A percentile compares a stretch with the other conserved stretches of the same genome.
These are phyloP conservation scores for Drosophila pseudotakahashii DNA, from an alignment of 2,888 invertebrate genomes.

Conservation along the genomic window DNA sequence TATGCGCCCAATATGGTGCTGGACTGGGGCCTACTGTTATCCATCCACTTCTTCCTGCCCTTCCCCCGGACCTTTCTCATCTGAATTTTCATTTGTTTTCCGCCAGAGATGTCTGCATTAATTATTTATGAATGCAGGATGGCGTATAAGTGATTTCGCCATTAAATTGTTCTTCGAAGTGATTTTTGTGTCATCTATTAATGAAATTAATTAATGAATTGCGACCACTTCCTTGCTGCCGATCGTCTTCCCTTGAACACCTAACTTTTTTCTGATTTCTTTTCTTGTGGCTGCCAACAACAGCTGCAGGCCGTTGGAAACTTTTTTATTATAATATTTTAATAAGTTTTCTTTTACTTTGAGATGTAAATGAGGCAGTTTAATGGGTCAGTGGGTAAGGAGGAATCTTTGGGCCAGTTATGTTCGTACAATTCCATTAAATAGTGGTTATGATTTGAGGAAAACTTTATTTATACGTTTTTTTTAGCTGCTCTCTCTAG, in stretches of 20 bases:
- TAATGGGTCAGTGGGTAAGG: conserved; percentile 10
- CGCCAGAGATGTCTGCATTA: conserved; percentile 57
- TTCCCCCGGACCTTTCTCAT: conserved; percentile 7
- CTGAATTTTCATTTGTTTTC: conserved; percentile 62
- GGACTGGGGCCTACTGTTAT: conserved; percentile 23
- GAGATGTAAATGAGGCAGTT: conserved; percentile 10
- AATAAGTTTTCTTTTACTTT: conserved; percentile 34
- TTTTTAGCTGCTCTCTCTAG: neutral
- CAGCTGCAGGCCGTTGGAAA: conserved; percentile 11
- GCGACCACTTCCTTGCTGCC: conserved; percentile 7
- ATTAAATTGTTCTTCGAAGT: conserved; percentile 40
- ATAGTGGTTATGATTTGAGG: neutral
- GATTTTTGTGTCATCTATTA: conserved; percentile 54
- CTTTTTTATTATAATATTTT: conserved; percentile 26
- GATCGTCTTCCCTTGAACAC: neutral
- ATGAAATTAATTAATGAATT: conserved; percentile 52
- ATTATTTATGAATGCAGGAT: conserved; percentile 74
- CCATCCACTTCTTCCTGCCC: conserved; percentile 9
- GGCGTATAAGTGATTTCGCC: conserved; percentile 68
- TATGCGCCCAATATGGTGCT: conserved; percentile 70
- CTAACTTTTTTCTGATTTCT: neutral
- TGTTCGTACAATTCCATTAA: neutral
- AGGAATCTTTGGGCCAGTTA: neutral
- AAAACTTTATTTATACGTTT: neutral
- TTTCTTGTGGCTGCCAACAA: conserved; percentile 5